Evolutionary conservation across 2,113 vertebrate species (phyloP).

Genomic region (Coreoperca whiteheadi): DNA sequence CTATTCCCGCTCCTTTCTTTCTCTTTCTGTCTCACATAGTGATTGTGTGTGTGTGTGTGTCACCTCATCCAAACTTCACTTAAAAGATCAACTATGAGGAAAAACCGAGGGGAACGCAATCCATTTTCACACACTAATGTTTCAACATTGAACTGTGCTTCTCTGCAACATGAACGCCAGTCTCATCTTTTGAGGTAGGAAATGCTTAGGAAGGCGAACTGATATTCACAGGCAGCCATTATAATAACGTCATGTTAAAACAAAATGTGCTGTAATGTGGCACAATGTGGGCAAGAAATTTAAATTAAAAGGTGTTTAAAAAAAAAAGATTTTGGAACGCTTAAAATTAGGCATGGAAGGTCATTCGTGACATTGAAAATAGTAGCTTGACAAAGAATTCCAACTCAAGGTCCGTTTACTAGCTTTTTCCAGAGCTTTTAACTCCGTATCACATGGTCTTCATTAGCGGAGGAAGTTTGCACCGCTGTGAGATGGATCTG

Average conservation of each 20-base stretch:
- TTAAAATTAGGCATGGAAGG: background rate
- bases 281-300: too few species aligned
- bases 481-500: background rate
- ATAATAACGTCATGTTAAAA: background rate
- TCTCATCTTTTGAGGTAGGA: constrained; percentile 19
- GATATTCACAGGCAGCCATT: background rate
- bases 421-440: background rate
- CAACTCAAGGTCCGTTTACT: background rate
- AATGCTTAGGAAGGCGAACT: background rate
- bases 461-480: background rate
- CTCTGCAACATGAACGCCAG: background rate
- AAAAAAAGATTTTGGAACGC: background rate
- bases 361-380: background rate
- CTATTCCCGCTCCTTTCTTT: constrained; percentile 50
- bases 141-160: background rate
- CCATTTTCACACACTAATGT: background rate
- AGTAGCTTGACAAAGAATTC: background rate
- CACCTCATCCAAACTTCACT: background rate
- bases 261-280: background rate
- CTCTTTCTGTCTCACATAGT: constrained; percentile 23
- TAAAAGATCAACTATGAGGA: background rate
- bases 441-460: background rate
- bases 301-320: too few species aligned
- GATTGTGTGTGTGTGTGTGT: background rate
- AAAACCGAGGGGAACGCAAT: background rate